Evolutionary conservation across 1,140 invertebrate genomes (phyloP).

Genomic region (Drosophila lacteicornis): DNA sequence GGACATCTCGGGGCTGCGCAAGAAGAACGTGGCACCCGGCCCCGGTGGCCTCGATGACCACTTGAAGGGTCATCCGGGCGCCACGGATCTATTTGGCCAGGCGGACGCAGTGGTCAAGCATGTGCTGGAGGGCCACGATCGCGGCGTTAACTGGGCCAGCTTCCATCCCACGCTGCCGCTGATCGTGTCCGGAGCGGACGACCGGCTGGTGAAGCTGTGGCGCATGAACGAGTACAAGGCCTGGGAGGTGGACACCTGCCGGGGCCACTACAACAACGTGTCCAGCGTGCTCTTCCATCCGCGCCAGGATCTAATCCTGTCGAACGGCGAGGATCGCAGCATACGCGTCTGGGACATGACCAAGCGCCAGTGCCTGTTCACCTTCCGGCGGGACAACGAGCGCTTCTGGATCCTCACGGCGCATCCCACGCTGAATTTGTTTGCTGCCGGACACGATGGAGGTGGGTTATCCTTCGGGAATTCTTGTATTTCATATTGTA

Average conservation of each 20-base stretch:
- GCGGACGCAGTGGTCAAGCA: conserved; percentile 99
- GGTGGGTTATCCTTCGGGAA: conserved; percentile 88
- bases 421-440: conserved; percentile 94
- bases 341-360: conserved; percentile 99
- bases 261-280: conserved; percentile 99
- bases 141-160: conserved; percentile 99
- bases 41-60: conserved; percentile 95
- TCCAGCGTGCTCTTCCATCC: conserved; percentile 99
- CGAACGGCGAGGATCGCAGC: conserved; percentile 99
- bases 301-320: conserved; percentile 97
- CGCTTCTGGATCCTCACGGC: conserved; percentile 98
- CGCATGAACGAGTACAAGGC: conserved; percentile 99
- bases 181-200: conserved; percentile 98
- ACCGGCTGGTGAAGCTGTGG: conserved; percentile 99
- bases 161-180: conserved; percentile 98
- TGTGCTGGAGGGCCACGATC: conserved; percentile 98
- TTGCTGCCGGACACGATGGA: conserved; percentile 98
- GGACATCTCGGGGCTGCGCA: conserved; percentile 98
- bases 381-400: conserved; percentile 97
- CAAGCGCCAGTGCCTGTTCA: conserved; percentile 98
- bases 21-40: conserved; percentile 98
- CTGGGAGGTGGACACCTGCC: conserved; percentile 99
- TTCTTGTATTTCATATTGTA: not conserved
- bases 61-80: conserved; percentile 91
- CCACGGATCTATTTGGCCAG: conserved; percentile 98